Percentiles rank a stretch among this genome's conserved stretches.
Conservation (phyloP, 2,888 invertebrate genomes). For the Cetonia aurata region DNA sequence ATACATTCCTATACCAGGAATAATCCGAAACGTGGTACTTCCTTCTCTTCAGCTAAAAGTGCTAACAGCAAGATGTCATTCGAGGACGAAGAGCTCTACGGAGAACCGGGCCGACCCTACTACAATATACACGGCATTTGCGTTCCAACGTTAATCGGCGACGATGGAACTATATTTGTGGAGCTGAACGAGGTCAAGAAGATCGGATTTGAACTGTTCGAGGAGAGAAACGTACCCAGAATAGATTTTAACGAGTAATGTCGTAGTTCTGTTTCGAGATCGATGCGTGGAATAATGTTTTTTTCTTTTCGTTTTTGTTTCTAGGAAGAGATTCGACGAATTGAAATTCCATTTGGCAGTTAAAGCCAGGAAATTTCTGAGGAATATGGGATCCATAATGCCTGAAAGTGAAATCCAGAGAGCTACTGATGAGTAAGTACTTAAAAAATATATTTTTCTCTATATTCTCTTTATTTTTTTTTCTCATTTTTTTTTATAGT, state of each 20-base stretch:
- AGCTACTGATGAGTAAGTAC: constrained; percentile 36
- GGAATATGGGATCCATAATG: constrained; percentile 38
- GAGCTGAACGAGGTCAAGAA: constrained; percentile 53
- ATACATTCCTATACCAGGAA: too few species aligned
- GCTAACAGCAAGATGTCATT: constrained; percentile 26
- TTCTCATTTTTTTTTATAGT: too few species aligned
- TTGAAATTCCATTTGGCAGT: constrained; percentile 51
- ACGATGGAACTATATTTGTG: constrained; percentile 53
- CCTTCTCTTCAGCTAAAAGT: not conserved
- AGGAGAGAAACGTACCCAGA: constrained; percentile 50
- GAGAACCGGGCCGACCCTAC: constrained; percentile 16
- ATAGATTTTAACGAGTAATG: constrained; percentile 51
- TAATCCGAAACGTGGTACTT: too few species aligned
- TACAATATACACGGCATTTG: constrained; percentile 55
- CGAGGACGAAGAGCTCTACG: constrained; percentile 24
- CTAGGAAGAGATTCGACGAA: constrained; percentile 48
- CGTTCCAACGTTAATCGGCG: constrained; percentile 49
- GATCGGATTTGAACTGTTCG: constrained; percentile 56
- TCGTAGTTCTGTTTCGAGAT: not conserved
- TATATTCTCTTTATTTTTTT: constrained; percentile 5
- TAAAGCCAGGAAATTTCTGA: constrained; percentile 52
- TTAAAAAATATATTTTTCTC: not conserved
- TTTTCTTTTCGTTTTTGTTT: too few species aligned
- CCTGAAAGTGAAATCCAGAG: constrained; percentile 12
- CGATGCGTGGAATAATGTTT: constrained; percentile 1